Conservation (phyloP, 1,140 invertebrate genomes). For the Trachymyrmex cornetzi region DNA sequence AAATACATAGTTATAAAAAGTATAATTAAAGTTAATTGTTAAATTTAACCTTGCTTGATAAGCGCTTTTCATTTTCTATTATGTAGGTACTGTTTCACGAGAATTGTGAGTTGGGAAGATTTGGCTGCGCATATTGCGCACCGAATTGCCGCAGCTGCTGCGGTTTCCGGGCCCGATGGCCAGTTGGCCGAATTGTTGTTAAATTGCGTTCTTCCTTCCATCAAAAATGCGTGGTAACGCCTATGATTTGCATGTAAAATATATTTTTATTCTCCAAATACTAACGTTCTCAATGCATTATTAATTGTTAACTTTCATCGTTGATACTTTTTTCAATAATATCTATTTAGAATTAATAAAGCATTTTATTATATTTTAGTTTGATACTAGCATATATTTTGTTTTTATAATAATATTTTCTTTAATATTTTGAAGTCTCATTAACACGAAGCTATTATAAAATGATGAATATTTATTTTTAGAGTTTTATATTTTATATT, state of each 20-base stretch:
- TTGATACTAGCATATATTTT: neutral
- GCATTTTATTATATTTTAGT: neutral
- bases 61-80: conserved; percentile 40
- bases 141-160: conserved; percentile 74
- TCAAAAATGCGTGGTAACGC: conserved; percentile 24
- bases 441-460: neutral
- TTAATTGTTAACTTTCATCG: neutral
- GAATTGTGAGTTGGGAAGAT: conserved; percentile 31
- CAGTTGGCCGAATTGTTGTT: conserved; percentile 76
- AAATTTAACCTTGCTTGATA: conserved; percentile 57
- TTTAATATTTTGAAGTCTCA: neutral
- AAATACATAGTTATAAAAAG: neutral
- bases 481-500: neutral
- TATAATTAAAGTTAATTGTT: neutral
- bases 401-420: conserved; percentile 2
- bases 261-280: neutral
- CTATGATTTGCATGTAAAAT: conserved; percentile 54
- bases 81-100: conserved; percentile 57
- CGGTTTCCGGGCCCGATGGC: conserved; percentile 74
- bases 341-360: neutral
- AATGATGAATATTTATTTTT: neutral
- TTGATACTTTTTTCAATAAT: neutral
- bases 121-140: conserved; percentile 67
- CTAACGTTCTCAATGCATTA: neutral
- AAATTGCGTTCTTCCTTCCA: conserved; percentile 75